Evolutionary conservation across 2,888 invertebrate genomes (phyloP).

Genomic region (Pterobdella sp.): DNA sequence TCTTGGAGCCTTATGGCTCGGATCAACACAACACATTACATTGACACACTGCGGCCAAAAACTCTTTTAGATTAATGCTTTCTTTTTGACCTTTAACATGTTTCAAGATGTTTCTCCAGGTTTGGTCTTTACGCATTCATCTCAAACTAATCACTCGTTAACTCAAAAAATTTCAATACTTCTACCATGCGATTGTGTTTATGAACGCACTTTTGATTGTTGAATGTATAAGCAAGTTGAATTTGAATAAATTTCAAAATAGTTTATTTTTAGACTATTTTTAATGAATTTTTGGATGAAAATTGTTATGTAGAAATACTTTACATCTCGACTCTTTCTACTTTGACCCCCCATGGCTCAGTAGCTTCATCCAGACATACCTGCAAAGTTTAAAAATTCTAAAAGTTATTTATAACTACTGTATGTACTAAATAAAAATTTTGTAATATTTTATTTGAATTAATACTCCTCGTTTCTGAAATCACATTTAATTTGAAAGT

Average conservation of each 20-base stretch:
- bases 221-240: background rate
- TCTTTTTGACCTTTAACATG: background rate
- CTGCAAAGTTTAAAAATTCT: slow-evolving; percentile 30
- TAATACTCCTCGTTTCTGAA: too few species aligned
- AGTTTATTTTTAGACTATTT: too few species aligned
- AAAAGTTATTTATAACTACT: background rate
- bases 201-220: background rate
- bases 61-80: background rate
- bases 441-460: too few species aligned
- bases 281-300: background rate
- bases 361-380: slow-evolving; percentile 42
- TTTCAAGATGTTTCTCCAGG: background rate
- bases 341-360: slow-evolving; percentile 40
- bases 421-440: too few species aligned
- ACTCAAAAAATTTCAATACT: background rate
- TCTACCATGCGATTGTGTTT: too few species aligned
- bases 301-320: slow-evolving; percentile 3
- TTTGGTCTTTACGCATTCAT: background rate
- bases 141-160: slow-evolving; percentile 5
- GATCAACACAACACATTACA: background rate
- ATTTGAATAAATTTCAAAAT: background rate
- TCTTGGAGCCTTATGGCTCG: too few species aligned
- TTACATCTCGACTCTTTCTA: slow-evolving; percentile 40
- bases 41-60: background rate
- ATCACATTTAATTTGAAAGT: too few species aligned